phyloP scores from a whole-genome alignment of 2,113 vertebrate genomes.

The Nycticryphes semicollaris region DNA sequence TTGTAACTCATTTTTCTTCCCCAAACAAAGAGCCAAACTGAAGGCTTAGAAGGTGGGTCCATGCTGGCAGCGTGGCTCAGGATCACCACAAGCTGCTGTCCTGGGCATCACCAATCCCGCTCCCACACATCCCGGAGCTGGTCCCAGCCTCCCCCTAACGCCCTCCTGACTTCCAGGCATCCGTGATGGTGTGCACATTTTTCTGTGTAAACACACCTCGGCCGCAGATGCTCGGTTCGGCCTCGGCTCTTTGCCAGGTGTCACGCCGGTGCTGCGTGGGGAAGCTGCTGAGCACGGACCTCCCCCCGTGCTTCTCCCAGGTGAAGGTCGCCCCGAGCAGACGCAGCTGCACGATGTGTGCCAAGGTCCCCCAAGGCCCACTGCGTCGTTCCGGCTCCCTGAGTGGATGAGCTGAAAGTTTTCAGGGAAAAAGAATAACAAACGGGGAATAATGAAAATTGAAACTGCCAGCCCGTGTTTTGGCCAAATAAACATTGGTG shows the following conservation, averaged over 20 bases:
- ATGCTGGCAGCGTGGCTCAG: not conserved
- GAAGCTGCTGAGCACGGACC: rapidly evolving
- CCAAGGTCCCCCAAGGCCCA: not conserved
- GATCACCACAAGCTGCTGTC: not conserved
- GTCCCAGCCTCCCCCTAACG: not conserved
- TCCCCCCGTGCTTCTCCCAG: not conserved
- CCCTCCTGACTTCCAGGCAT: not conserved
- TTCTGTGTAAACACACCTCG: not conserved
- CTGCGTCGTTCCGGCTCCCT: rapidly evolving
- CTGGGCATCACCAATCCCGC: rapidly evolving
- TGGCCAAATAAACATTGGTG: not conserved
- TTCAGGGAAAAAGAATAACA: not conserved
- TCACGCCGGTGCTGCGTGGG: rapidly evolving
- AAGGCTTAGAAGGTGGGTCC: not conserved
- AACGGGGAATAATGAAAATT: not conserved
- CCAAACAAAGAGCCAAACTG: not conserved
- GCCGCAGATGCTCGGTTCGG: not conserved
- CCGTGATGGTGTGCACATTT: not conserved
- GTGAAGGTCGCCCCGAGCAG: not conserved
- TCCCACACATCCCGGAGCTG: not conserved
- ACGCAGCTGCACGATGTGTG: not conserved
- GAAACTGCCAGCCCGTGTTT: not conserved
- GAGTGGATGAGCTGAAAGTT: not conserved
- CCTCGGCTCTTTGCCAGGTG: not conserved
- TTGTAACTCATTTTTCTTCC: not conserved